Conservation (phyloP, 1,140 invertebrate species). For the Colletes latitarsis region DNA sequence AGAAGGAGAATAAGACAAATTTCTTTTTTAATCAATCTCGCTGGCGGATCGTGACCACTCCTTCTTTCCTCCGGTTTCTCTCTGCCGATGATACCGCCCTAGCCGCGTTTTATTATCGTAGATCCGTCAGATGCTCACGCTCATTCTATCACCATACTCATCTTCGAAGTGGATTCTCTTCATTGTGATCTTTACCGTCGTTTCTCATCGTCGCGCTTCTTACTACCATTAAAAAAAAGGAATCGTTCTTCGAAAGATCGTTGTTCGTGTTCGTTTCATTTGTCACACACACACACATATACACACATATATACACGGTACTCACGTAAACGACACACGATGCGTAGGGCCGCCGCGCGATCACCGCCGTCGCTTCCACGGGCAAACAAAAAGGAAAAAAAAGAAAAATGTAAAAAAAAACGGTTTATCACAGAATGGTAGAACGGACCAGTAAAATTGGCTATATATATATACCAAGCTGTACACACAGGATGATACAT, state of each 20-base stretch:
- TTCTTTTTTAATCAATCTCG: conserved; percentile 63
- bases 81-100: conserved; percentile 60
- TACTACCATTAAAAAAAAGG: background rate
- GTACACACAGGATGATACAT: background rate
- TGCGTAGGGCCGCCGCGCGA: background rate
- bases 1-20: conserved; percentile 58
- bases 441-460: conserved; percentile 36
- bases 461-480: background rate
- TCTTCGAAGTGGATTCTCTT: conserved; percentile 9
- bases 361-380: conserved; percentile 28
- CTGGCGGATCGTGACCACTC: conserved; percentile 62
- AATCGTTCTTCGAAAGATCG: background rate
- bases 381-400: background rate
- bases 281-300: background rate
- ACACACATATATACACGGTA: background rate
- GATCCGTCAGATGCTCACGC: conserved; percentile 4
- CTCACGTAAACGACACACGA: background rate
- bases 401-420: background rate
- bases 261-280: conserved; percentile 6
- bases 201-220: conserved; percentile 42
- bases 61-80: conserved; percentile 53
- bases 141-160: conserved; percentile 12
- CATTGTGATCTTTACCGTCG: conserved; percentile 15
- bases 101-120: conserved; percentile 40
- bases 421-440: background rate